A percentile compares a stretch with the other conserved stretches of the same genome.
phyloP scores from a whole-genome alignment of 2,888 invertebrate genomes.

The Leistus spinibarbis region DNA sequence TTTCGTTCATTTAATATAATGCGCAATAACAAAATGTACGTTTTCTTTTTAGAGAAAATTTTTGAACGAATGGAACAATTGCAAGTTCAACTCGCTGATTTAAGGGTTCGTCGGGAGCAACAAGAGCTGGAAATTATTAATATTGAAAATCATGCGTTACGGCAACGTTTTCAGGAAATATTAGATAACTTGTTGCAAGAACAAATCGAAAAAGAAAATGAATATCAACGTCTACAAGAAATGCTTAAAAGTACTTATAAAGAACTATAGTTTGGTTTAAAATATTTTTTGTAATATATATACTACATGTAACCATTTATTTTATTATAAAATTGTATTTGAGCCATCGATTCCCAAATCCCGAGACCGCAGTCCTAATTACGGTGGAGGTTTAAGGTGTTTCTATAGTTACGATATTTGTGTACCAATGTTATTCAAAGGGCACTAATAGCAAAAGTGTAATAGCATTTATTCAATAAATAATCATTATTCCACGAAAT shows the following conservation, averaged over 20 bases:
- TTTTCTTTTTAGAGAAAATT: constrained; percentile 48
- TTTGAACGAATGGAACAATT: constrained; percentile 71
- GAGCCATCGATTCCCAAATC: too few relatives aligned
- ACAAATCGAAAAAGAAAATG: constrained; percentile 79
- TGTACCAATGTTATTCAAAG: too few relatives aligned
- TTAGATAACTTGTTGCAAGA: constrained; percentile 80
- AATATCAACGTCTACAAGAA: constrained; percentile 56
- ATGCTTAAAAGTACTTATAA: constrained; percentile 47
- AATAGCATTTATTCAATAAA: too few relatives aligned
- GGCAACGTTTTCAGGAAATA: constrained; percentile 78
- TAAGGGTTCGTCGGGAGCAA: constrained; percentile 74
- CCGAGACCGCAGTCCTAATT: too few relatives aligned
- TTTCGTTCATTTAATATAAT: too few relatives aligned
- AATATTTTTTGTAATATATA: not conserved
- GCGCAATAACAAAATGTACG: not conserved
- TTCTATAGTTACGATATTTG: too few relatives aligned
- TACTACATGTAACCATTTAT: too few relatives aligned
- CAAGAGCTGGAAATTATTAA: constrained; percentile 84
- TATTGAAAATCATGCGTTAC: constrained; percentile 82
- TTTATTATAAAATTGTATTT: too few relatives aligned
- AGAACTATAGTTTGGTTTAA: not conserved
- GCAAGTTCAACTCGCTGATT: constrained; percentile 74
- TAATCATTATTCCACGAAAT: too few relatives aligned
- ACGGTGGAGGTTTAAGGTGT: too few relatives aligned
- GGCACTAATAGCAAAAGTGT: too few relatives aligned